Conservation (phyloP, 2,797 vertebrate genomes). For the Lutjanus argentimaculatus region DNA sequence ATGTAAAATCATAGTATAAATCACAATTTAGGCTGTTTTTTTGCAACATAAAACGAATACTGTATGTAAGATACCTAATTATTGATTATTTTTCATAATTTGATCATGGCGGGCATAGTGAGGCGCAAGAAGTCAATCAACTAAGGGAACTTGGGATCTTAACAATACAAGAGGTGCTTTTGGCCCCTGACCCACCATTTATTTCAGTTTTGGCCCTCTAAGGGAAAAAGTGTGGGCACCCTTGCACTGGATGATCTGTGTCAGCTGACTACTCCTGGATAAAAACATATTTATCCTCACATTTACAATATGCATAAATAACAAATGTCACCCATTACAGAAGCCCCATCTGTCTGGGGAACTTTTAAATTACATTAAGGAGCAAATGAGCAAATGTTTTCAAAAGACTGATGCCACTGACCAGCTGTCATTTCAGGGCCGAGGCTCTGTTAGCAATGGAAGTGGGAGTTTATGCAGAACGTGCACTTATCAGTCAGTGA, state of each 20-base stretch:
- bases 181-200: no score
- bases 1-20: no score
- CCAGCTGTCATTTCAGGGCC: constrained; percentile 7
- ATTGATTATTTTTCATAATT: no score
- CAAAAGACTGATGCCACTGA: constrained; percentile 8
- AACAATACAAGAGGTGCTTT: no score
- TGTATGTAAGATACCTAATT: no score
- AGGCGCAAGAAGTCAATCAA: no score
- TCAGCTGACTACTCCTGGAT: constrained; percentile 6
- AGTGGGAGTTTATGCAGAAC: background rate
- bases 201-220: no score
- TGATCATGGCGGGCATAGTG: no score
- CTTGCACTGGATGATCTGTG: background rate
- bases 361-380: background rate
- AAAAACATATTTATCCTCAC: background rate
- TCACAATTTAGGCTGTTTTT: no score
- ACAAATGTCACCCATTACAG: constrained; percentile 16
- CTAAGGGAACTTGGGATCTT: no score
- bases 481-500: background rate
- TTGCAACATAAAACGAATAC: no score
- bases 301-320: constrained; percentile 12
- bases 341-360: constrained; percentile 20
- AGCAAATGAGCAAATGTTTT: constrained; percentile 25
- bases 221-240: no score
- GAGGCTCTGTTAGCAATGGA: constrained; percentile 2